Evolutionary conservation across 2,113 vertebrate genomes (phyloP).

Genomic region (human (Homo sapiens)): GRCh38 chr2:111195001-111195500

Average conservation of each 20-base stretch:
- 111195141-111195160: not conserved
- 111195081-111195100: not conserved
- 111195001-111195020: too few species aligned
- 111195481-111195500: not conserved
- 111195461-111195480: not conserved
- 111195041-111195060: not conserved
- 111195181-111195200: not conserved
- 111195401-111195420: not conserved
- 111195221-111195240: not conserved
- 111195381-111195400: not conserved
- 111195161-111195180: not conserved
- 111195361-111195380: too few species aligned
- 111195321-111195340: not conserved
- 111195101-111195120: not conserved
- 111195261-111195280: not conserved
- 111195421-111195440: not conserved
- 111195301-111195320: not conserved
- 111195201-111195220: not conserved
- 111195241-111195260: not conserved
- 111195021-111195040: not conserved
- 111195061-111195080: rapidly evolving
- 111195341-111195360: not conserved
- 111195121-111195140: not conserved
- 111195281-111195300: not conserved
- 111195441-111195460: not conserved